A percentile compares a stretch with the other conserved stretches of the same genome.
Conservation (phyloP, 2,113 vertebrate species). For the Erythrocercus mccallii region DNA sequence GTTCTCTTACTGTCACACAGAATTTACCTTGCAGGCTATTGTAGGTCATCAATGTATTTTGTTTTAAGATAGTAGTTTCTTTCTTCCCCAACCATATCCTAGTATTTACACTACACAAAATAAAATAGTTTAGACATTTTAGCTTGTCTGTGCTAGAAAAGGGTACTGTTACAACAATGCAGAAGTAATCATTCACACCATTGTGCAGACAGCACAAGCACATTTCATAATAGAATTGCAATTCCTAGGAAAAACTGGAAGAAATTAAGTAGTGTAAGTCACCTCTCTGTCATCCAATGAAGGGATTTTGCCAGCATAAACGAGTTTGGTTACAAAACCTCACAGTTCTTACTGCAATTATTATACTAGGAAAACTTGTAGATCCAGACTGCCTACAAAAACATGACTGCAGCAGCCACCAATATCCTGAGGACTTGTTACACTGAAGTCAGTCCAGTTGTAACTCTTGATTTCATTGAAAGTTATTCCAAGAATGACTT, state of each 20-base stretch:
- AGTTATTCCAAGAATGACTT: slow-evolving; percentile 7
- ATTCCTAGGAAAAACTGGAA: neutral
- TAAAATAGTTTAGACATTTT: neutral
- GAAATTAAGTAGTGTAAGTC: neutral
- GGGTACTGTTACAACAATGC: neutral
- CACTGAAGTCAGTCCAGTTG: neutral
- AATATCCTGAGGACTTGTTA: slow-evolving; percentile 8
- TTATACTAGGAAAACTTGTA: slow-evolving; percentile 52
- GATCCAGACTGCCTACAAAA: slow-evolving; percentile 54
- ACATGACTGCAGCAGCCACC: neutral
- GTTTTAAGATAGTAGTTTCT: neutral
- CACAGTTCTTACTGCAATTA: slow-evolving; percentile 17
- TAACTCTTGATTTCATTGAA: slow-evolving; percentile 8
- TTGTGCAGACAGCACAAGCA: neutral
- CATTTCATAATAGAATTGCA: neutral
- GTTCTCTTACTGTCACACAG: neutral
- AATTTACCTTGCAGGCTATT: neutral
- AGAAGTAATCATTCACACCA: neutral
- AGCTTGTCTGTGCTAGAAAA: neutral
- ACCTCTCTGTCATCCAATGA: neutral
- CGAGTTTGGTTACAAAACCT: slow-evolving; percentile 47
- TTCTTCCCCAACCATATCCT: neutral
- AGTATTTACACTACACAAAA: neutral
- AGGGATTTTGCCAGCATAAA: slow-evolving; percentile 30
- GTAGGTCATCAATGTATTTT: neutral